These are phyloP conservation scores for Cisticola juncidis DNA, from an alignment of 2,113 vertebrate species.

Conservation along the genomic window DNA sequence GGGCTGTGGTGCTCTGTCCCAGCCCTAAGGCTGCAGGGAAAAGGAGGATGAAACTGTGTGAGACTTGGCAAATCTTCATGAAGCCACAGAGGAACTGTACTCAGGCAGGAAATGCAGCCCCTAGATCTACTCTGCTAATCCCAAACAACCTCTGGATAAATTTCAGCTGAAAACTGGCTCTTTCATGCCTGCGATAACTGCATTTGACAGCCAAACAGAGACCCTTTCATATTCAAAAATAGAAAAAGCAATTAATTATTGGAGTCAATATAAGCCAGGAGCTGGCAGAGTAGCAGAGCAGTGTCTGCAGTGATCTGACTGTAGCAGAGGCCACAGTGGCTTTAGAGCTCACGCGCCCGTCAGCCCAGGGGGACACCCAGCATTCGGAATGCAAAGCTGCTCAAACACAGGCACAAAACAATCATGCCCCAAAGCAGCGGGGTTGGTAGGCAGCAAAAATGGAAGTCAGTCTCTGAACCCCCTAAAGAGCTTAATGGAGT, in stretches of 20 bases:
- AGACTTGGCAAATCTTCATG: not conserved
- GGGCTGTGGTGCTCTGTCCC: not conserved
- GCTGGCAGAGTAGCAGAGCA: not conserved
- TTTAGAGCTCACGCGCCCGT: rapidly evolving
- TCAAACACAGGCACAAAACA: not conserved
- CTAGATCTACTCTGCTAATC: not conserved
- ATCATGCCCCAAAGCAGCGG: rapidly evolving
- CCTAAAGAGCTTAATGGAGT: not conserved
- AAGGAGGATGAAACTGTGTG: not conserved
- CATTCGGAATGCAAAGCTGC: not conserved
- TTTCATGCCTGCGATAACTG: not conserved
- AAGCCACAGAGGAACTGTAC: rapidly evolving
- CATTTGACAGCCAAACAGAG: slow-evolving; percentile 33
- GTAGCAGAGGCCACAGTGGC: not conserved
- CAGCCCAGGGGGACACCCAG: not conserved
- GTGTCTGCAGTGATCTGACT: not conserved
- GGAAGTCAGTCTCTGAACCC: not conserved
- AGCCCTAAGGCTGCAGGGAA: not conserved
- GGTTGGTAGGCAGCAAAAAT: not conserved
- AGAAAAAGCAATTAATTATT: slow-evolving; percentile 47
- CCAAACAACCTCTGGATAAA: slow-evolving; percentile 2
- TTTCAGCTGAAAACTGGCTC: slow-evolving; percentile 19
- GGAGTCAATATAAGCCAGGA: not conserved
- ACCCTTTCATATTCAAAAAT: slow-evolving; percentile 54
- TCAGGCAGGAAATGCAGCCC: not conserved